Evolutionary conservation across 2,888 invertebrate species (phyloP), one percentile per base, ranked within the genome.

Genomic region (Hemithea aestivaria): DNA sequence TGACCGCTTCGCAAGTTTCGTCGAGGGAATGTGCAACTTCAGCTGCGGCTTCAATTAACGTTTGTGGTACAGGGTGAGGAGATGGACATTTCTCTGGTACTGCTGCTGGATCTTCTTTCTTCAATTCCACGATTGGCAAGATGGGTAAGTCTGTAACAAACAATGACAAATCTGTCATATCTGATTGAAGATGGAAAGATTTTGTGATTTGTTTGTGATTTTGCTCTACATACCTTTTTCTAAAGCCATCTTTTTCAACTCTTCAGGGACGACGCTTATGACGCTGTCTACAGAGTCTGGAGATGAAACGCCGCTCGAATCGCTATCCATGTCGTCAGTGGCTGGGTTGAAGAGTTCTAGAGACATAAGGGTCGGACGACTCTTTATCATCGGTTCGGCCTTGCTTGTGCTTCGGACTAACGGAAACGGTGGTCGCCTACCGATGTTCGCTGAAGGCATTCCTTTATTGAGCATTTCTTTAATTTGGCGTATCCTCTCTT

Each of bases 291-390:
- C 91, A 1, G 95, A 95, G 66, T 95, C 95, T 1, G 96, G 95
- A 0, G 96, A 95, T 0, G 95, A 95, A 7, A 95, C 93, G 2
- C 93, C 93, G 61, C 94, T 95, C 0, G 95, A 95, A 68, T 96
- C 96, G 61, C 95, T 96, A 68, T 96, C 96, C 73, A 95, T 89
- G 61, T 96, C 96, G 66, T 96, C 96, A 4, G 93, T 95, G 63
- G 95, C 96, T 1, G 96, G 96, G 78, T 96, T 96, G 64, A 95
- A 96, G 2, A 96, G 83, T 64, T 96, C 96, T 38, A 96, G 73
- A 1, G 94, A 92, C 63, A 95, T 88, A 8, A 96, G 78, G 48
- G 94, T 92, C 0, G 95, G 94, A 37, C 94, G 83, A 27, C 91
- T 90, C 56, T 92, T 91, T 0, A 90, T 91, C 10, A 91, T 87